A percentile compares a stretch with the other conserved stretches of the same genome.
Evolutionary conservation across 35 echinoderm and acorn worm species (phyloP).

Genomic region (Patiria miniata): DNA sequence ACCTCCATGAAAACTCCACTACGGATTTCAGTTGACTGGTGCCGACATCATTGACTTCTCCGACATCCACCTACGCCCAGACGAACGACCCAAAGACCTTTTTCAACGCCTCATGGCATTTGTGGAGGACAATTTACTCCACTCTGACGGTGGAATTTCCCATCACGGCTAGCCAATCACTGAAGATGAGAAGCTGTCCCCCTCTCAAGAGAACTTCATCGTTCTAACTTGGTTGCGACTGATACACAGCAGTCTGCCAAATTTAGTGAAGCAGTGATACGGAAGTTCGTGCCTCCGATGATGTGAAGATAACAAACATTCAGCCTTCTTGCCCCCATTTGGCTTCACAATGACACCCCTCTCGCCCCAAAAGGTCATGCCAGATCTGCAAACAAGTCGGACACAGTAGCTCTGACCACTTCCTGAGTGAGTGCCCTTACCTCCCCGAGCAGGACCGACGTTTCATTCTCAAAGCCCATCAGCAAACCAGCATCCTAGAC

Average conservation of each 20-base stretch:
- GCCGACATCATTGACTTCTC: slow-evolving; percentile 55
- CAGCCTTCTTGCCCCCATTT: not conserved
- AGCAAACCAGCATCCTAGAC: slow-evolving; percentile 30
- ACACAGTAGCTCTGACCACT: slow-evolving; percentile 27
- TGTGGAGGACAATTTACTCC: slow-evolving; percentile 42
- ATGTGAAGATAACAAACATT: not conserved
- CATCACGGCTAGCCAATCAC: not conserved
- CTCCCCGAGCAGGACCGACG: slow-evolving; percentile 39
- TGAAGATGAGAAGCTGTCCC: slow-evolving; percentile 75
- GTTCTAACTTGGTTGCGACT: slow-evolving; percentile 67
- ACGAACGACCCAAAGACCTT: slow-evolving; percentile 58
- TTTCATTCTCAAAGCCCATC: slow-evolving; percentile 48
- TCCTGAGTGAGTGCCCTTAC: slow-evolving; percentile 62
- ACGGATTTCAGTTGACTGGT: slow-evolving; percentile 22
- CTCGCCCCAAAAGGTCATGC: not conserved
- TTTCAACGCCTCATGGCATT: too few relatives aligned
- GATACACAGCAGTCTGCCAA: slow-evolving; percentile 48
- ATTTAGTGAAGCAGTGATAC: slow-evolving; percentile 37
- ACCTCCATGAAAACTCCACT: slow-evolving; percentile 34
- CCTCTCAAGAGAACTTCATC: slow-evolving; percentile 69
- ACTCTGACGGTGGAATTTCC: too few relatives aligned
- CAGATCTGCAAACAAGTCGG: slow-evolving; percentile 49
- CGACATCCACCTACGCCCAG: slow-evolving; percentile 26
- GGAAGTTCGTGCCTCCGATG: slow-evolving; percentile 16
- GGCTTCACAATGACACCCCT: too few relatives aligned